A percentile compares a stretch with the other conserved stretches of the same genome.
Conservation (phyloP, 2,113 vertebrate species). For the Melanocharis versteri region DNA sequence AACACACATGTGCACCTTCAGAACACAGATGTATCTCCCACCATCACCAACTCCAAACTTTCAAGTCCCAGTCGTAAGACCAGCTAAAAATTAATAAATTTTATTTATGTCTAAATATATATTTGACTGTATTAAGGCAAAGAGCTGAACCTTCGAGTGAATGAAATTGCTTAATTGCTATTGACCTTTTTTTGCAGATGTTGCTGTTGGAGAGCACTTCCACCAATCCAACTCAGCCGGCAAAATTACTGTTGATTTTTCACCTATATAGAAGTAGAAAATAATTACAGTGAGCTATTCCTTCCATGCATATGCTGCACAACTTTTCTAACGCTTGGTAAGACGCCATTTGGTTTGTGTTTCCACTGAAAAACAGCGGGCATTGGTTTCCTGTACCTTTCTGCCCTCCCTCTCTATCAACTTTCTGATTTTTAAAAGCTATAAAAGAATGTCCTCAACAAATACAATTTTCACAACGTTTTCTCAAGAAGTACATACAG, state of each 20-base stretch:
- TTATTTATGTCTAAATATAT: neutral
- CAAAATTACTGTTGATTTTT: neutral
- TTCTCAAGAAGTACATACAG: neutral
- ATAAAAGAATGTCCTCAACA: neutral
- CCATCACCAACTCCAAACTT: neutral
- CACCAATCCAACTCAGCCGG: neutral
- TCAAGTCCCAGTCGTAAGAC: neutral
- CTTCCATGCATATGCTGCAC: neutral
- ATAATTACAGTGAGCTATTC: neutral
- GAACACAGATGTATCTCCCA: neutral
- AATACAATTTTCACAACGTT: neutral
- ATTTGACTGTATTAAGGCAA: neutral
- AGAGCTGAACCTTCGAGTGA: neutral
- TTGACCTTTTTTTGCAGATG: neutral
- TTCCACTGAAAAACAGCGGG: neutral
- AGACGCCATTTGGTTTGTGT: neutral
- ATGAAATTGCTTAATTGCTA: neutral
- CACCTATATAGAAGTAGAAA: neutral
- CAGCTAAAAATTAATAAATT: neutral
- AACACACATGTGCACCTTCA: accelerated
- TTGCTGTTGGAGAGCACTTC: neutral
- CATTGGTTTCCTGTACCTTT: neutral
- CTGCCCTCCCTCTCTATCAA: neutral
- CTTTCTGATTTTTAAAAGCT: neutral
- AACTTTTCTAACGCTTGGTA: neutral